phyloP scores from a whole-genome alignment of 2,113 vertebrate species.

The Gymnorhina tibicen region DNA sequence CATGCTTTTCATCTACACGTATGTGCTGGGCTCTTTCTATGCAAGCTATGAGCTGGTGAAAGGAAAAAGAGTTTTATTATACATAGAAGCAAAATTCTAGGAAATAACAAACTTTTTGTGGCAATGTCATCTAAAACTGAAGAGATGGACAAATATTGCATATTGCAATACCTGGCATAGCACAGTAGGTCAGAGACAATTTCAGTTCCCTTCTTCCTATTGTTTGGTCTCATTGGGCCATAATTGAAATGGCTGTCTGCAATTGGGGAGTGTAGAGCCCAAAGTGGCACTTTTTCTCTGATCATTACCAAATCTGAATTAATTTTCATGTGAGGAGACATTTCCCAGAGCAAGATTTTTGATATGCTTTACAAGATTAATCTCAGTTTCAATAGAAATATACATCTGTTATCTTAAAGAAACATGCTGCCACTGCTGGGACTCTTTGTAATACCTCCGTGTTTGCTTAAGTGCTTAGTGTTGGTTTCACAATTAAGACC shows the following conservation, averaged over 20 bases:
- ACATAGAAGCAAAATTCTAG: not conserved
- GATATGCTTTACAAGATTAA: slow-evolving; percentile 9
- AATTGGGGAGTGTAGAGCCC: not conserved
- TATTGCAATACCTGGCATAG: not conserved
- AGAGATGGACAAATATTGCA: not conserved
- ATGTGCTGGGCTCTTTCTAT: not conserved
- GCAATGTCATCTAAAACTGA: not conserved
- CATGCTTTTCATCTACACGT: not conserved
- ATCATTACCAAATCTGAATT: not conserved
- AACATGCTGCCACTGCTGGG: not conserved
- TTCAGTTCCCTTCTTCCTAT: not conserved
- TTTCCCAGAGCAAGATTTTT: not conserved
- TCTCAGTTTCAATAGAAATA: slow-evolving; percentile 6
- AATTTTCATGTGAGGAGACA: not conserved
- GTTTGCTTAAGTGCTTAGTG: slow-evolving; percentile 61
- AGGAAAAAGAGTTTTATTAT: not conserved
- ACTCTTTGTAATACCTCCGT: slow-evolving; percentile 33
- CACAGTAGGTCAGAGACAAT: not conserved
- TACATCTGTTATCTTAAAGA: slow-evolving; percentile 2
- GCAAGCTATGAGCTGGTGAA: not conserved
- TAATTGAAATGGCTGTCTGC: not conserved
- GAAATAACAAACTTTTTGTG: not conserved
- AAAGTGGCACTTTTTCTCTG: not conserved
- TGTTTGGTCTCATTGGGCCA: not conserved
- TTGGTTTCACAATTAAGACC: slow-evolving; percentile 66